Evolutionary conservation across 2,888 invertebrate species (phyloP).

Genomic region (Coenonympha glycerion): DNA sequence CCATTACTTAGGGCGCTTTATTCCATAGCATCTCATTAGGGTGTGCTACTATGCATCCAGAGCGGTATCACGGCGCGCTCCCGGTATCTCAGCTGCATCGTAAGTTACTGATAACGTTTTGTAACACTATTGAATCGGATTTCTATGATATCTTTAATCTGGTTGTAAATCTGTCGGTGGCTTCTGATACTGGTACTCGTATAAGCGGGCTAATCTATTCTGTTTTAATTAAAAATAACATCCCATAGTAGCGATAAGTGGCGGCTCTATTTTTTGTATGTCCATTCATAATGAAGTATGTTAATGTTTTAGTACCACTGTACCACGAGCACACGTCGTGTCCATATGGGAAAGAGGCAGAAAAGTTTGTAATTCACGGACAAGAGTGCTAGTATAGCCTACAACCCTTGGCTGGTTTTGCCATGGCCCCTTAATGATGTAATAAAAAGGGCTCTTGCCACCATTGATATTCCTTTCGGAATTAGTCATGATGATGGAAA

Average conservation of each 20-base stretch:
- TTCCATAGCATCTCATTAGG: conserved; percentile 57
- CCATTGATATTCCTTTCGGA: no score
- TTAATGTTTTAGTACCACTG: no score
- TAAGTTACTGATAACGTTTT: conserved; percentile 33
- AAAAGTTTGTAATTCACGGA: no score
- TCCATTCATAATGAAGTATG: no score
- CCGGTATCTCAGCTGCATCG: conserved; percentile 40
- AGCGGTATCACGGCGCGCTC: conserved; percentile 37
- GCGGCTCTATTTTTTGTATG: neutral
- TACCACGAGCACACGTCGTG: no score
- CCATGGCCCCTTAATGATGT: no score
- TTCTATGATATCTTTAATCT: conserved; percentile 33
- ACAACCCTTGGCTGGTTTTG: no score
- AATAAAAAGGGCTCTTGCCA: no score
- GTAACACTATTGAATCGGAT: conserved; percentile 30
- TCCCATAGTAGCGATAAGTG: neutral
- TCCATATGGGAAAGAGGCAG: no score
- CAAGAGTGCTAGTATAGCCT: no score
- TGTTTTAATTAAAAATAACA: conserved; percentile 13
- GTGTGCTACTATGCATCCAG: conserved; percentile 51
- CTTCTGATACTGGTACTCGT: conserved; percentile 19
- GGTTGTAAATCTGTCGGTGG: conserved; percentile 30
- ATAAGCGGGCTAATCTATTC: conserved; percentile 4
- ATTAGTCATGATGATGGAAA: no score
- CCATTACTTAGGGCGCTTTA: conserved; percentile 49